Conservation (phyloP, 2,797 vertebrate species). For the Mus spretus region DNA sequence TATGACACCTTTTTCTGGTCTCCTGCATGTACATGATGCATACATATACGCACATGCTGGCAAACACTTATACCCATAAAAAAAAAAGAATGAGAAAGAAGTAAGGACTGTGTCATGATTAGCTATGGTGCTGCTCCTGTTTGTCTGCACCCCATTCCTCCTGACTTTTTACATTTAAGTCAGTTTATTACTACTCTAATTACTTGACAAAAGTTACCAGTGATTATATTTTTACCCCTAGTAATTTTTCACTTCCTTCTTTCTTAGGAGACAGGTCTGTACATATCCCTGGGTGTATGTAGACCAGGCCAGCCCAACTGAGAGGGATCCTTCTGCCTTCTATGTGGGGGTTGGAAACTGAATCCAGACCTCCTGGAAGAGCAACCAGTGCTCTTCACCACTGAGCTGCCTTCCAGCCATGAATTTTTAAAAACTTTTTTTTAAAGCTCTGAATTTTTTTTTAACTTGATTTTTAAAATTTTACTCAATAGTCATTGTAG, state of each 20-base stretch:
- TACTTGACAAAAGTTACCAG: not conserved
- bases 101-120: not conserved
- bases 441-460: not conserved
- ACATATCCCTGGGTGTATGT: not conserved
- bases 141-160: not conserved
- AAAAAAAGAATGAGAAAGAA: no score
- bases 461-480: slow-evolving; percentile 13
- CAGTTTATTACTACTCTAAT: not conserved
- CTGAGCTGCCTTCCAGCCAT: not conserved
- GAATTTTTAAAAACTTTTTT: not conserved
- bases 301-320: not conserved
- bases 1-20: not conserved
- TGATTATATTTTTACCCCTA: not conserved
- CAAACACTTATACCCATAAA: not conserved
- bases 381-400: not conserved
- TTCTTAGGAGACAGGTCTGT: not conserved
- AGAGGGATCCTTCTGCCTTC: not conserved
- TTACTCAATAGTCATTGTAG: not conserved
- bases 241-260: not conserved
- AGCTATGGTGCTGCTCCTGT: not conserved
- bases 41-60: no score
- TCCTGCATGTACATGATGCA: not conserved
- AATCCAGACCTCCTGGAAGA: not conserved
- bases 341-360: not conserved
- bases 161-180: not conserved